Conservation (phyloP, 2,888 invertebrate genomes). For the Helobdella robusta region DNA sequence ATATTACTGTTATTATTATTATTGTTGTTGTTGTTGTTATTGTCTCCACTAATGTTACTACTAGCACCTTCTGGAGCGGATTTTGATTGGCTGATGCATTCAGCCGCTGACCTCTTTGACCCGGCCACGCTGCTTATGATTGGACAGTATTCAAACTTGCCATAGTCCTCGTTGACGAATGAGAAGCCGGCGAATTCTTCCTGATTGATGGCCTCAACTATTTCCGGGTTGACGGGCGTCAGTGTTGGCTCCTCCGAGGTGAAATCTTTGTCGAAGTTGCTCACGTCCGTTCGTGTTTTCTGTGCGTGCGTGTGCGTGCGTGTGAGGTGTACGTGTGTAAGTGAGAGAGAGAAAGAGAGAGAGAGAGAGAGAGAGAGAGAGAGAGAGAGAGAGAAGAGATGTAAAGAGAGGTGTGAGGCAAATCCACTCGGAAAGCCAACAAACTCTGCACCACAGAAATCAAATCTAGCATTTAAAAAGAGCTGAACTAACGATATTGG, state of each 20-base stretch:
- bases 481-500: slow-evolving; percentile 72
- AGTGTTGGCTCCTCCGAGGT: slow-evolving; percentile 94
- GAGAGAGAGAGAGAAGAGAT: too few species aligned
- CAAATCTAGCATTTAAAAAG: too few species aligned
- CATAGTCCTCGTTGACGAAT: slow-evolving; percentile 81
- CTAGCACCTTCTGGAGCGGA: neutral
- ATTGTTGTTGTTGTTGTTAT: neutral
- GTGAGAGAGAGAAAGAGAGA: neutral
- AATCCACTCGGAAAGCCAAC: too few species aligned
- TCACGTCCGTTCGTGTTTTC: slow-evolving; percentile 90
- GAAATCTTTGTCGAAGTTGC: slow-evolving; percentile 98
- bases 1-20: neutral
- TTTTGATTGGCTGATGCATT: neutral
- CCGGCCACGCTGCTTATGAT: neutral
- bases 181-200: slow-evolving; percentile 97
- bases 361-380: neutral
- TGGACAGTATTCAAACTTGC: slow-evolving; percentile 29
- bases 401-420: too few species aligned
- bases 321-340: too few species aligned
- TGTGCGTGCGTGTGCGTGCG: too few species aligned
- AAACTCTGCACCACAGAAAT: too few species aligned
- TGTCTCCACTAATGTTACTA: neutral
- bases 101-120: neutral
- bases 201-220: slow-evolving; percentile 81
- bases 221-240: slow-evolving; percentile 80